Evolutionary conservation across 1,140 invertebrate genomes (phyloP), one percentile per base, ranked within the genome.

Genomic region (Drosophila simulans): DNA sequence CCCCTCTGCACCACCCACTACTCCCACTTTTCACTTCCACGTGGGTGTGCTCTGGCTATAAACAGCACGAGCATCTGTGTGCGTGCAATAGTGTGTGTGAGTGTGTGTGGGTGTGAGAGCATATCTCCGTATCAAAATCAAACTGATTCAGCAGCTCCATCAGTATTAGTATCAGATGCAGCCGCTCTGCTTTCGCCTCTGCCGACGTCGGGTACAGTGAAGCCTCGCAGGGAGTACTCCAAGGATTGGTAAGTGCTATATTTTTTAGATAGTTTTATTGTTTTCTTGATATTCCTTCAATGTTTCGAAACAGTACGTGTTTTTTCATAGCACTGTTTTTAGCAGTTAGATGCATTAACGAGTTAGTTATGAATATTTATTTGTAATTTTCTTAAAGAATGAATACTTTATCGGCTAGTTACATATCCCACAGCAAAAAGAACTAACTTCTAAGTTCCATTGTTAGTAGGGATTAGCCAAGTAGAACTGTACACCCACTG

Each of bases 41-140:
- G 40, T 73, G 70, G 39, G 42, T 56, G 45, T 43, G 58, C 48
- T 46, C 12, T 56, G 42, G 75, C 66, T 69, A 86, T 77, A 74
- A 86, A 80, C 81, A 81, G 81, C 63, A 64, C 55, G 7, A 17
- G 34, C 55, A 52, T 60, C 49, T 60, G 35, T 75, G 15, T 22
- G 37, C 42, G n/a, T 53, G 48, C 43, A 45, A 27, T 27, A 27
- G 31, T 31, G 27, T 31, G 7, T 31, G 27, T 31, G 7, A 8
- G 27, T 31, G 25, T 5, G 20, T 22, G 20, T 64, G 52, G 53
- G 35, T 58, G 22, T 69, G 56, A 10, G 39, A 34, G 22, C 49
- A n/a, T 59, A 40, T 68, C 31, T 46, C 54, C 60, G 52, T 75
- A 64, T 64, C 60, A 25, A 64, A 64, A 62, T 64, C 62, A 62